Percentiles rank a stretch among this genome's conserved stretches.
Conservation (phyloP, 2,113 vertebrate genomes). For the Promerops cafer region DNA sequence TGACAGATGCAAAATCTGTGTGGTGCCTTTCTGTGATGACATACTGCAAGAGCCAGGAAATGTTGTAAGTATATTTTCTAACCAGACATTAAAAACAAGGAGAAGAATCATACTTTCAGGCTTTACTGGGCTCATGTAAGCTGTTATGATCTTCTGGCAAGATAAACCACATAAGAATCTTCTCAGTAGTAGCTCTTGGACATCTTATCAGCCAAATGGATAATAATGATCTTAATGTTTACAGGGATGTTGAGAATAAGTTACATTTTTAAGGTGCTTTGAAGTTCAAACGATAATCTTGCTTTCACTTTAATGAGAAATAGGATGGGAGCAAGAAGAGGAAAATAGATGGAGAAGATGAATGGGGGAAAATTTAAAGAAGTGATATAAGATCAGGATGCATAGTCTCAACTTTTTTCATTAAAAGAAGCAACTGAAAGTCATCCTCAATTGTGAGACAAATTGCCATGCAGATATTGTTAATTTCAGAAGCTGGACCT, state of each 20-base stretch:
- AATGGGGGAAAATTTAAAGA: neutral
- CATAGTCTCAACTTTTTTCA: neutral
- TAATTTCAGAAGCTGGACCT: neutral
- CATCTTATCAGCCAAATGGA: conserved; percentile 1
- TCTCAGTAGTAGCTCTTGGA: neutral
- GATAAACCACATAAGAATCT: neutral
- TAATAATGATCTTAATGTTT: neutral
- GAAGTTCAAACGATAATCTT: neutral
- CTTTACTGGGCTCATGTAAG: neutral
- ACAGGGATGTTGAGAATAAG: neutral
- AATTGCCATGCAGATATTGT: neutral
- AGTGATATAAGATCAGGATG: neutral
- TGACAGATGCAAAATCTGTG: neutral
- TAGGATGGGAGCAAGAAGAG: neutral
- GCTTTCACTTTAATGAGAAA: neutral
- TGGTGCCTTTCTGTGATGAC: conserved; percentile 18
- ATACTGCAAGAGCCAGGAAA: conserved; percentile 2
- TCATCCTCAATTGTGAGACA: neutral
- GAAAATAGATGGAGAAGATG: neutral
- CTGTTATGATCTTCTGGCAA: conserved; percentile 13
- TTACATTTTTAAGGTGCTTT: neutral
- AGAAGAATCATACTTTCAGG: neutral
- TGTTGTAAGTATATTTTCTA: neutral
- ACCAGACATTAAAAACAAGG: neutral
- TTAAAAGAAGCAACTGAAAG: neutral